Percentiles rank a stretch among this genome's conserved stretches.
These are phyloP conservation scores for Agonopterix alstromeriana DNA, from an alignment of 2,888 invertebrate genomes.

Conservation along the genomic window DNA sequence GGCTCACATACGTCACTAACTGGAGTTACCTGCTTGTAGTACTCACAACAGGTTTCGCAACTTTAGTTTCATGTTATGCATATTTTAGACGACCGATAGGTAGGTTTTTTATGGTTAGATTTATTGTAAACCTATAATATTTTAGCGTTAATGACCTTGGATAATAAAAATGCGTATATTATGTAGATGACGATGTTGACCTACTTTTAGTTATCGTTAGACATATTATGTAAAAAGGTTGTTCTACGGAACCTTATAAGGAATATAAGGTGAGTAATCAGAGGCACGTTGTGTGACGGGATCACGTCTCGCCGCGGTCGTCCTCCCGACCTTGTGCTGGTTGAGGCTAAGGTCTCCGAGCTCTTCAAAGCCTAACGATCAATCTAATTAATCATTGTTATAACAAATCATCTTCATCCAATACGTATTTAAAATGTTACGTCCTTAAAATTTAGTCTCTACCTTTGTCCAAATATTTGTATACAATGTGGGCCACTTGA, in stretches of 20 bases:
- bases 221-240: background rate
- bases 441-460: too few relatives aligned
- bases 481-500: too few relatives aligned
- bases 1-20: slow-evolving; percentile 66
- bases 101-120: slow-evolving; percentile 17
- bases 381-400: too few relatives aligned
- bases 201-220: background rate
- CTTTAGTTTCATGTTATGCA: slow-evolving; percentile 42
- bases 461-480: too few relatives aligned
- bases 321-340: slow-evolving; percentile 27
- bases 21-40: slow-evolving; percentile 57
- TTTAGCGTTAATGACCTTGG: too few relatives aligned
- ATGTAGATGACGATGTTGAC: too few relatives aligned
- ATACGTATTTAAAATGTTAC: too few relatives aligned
- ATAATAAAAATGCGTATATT: too few relatives aligned
- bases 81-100: slow-evolving; percentile 44
- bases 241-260: too few relatives aligned
- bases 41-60: slow-evolving; percentile 38
- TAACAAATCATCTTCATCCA: too few relatives aligned
- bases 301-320: slow-evolving; percentile 25
- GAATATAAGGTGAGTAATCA: background rate
- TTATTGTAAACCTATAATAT: too few relatives aligned
- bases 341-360: slow-evolving; percentile 5
- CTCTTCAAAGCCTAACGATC: too few relatives aligned
- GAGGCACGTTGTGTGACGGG: slow-evolving; percentile 3